These are phyloP conservation scores for Picathartes gymnocephalus DNA, from an alignment of 2,113 vertebrate species.

Conservation along the genomic window DNA sequence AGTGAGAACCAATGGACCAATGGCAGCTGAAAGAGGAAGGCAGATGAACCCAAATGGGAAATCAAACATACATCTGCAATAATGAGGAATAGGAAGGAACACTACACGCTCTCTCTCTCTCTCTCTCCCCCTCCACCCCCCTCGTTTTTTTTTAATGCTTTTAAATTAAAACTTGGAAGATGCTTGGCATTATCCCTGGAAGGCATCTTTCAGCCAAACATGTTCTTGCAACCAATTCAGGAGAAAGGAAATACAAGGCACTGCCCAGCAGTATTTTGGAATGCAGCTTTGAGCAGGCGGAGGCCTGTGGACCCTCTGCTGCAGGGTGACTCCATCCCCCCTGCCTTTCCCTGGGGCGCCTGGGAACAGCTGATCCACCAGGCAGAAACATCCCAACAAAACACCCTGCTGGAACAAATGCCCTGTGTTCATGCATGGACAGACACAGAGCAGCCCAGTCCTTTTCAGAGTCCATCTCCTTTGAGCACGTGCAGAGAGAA, in stretches of 20 bases:
- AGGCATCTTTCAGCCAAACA: not conserved
- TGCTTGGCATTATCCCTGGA: not conserved
- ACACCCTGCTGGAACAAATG: not conserved
- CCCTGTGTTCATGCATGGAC: not conserved
- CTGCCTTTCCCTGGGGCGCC: not conserved
- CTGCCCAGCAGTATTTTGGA: not conserved
- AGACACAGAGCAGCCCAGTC: not conserved
- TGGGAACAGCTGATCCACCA: not conserved
- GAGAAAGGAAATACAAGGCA: not conserved
- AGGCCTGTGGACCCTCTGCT: not conserved
- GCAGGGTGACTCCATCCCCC: not conserved
- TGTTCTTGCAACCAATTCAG: not conserved
- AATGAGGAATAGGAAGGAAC: not conserved
- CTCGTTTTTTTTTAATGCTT: not conserved
- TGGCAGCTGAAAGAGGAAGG: not conserved
- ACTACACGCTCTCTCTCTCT: fast-evolving
- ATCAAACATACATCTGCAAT: not conserved
- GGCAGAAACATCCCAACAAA: not conserved
- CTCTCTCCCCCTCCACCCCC: not conserved
- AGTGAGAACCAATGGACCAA: not conserved
- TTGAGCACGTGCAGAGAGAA: fast-evolving
- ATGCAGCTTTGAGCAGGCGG: not conserved
- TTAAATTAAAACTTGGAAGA: not conserved
- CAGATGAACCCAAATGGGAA: not conserved
- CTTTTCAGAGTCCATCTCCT: not conserved